Evolutionary conservation across 2,888 invertebrate genomes (phyloP).

Genomic region (Marasmarcha lunaedactyla): DNA sequence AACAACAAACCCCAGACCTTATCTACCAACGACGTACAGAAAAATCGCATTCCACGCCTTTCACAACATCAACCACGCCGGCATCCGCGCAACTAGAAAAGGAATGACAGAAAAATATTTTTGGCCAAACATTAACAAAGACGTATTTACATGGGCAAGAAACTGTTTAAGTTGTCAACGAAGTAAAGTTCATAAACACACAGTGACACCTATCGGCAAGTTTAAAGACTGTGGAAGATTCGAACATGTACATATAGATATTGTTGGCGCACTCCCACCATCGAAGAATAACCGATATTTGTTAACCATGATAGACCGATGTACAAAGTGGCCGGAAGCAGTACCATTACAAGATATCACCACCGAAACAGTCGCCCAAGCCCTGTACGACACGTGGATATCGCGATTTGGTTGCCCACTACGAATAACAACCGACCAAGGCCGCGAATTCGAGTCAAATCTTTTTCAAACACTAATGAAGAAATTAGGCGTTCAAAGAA

Average conservation of each 20-base stretch:
- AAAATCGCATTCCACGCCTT: constrained; percentile 11
- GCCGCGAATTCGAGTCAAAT: constrained; percentile 26
- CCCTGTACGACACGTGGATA: constrained; percentile 5
- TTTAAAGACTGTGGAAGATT: constrained; percentile 4
- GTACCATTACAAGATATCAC: constrained; percentile 5
- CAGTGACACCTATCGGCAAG: not conserved
- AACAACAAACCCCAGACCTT: constrained; percentile 3
- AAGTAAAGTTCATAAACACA: constrained; percentile 6
- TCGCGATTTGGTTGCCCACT: constrained; percentile 6
- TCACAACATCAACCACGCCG: constrained; percentile 6
- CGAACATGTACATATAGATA: constrained; percentile 13
- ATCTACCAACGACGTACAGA: constrained; percentile 7
- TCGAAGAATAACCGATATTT: constrained; percentile 18
- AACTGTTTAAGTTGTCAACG: constrained; percentile 5
- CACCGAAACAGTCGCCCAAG: constrained; percentile 5
- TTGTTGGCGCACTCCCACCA: constrained; percentile 14
- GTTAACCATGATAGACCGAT: constrained; percentile 20
- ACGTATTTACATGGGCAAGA: constrained; percentile 6
- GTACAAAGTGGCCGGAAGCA: constrained; percentile 9
- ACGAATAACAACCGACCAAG: constrained; percentile 26
- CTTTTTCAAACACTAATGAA: constrained; percentile 19
- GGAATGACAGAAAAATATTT: constrained; percentile 9
- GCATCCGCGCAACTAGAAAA: constrained; percentile 4
- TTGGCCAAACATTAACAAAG: constrained; percentile 10
- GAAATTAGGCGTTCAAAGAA: not conserved